Evolutionary conservation across 2,113 vertebrate species (phyloP).

Genomic region (Plecturocebus donacophilus): DNA sequence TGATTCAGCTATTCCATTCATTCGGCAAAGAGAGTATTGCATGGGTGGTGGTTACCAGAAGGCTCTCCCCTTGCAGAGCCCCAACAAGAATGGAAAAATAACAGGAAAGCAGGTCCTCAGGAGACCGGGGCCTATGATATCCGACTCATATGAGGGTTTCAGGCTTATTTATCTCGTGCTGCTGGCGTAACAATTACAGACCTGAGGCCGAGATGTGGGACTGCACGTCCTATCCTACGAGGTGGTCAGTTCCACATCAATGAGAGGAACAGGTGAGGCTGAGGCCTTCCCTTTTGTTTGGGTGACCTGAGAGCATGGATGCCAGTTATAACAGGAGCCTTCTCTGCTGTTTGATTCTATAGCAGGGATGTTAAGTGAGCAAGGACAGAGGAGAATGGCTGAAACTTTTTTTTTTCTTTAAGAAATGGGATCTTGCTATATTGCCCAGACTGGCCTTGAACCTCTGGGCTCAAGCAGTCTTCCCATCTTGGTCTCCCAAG

Average conservation of each 20-base stretch:
- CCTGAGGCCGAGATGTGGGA: constrained; percentile 36
- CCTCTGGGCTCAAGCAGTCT: not conserved
- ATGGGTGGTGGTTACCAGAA: constrained; percentile 22
- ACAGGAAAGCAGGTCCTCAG: constrained; percentile 80
- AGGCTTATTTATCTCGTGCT: constrained; percentile 67
- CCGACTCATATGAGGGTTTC: constrained; percentile 58
- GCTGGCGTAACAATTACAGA: constrained; percentile 67
- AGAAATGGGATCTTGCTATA: not conserved
- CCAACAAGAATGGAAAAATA: constrained; percentile 79
- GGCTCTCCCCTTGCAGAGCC: not conserved
- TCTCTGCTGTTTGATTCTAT: constrained; percentile 27
- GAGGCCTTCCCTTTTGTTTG: not conserved
- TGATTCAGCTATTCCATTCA: constrained; percentile 25
- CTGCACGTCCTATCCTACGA: not conserved
- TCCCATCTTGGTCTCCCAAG: not conserved
- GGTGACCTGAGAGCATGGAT: not conserved
- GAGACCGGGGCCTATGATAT: constrained; percentile 73
- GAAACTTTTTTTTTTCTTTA: not conserved
- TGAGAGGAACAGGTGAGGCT: constrained; percentile 50
- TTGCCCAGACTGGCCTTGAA: not conserved
- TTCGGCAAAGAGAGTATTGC: not conserved
- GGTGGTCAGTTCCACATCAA: constrained; percentile 4
- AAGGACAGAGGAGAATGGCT: not conserved
- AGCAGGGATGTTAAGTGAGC: fast-evolving
- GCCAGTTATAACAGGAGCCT: not conserved